Percentiles rank a stretch among this genome's conserved stretches.
Evolutionary conservation across 2,797 vertebrate species (phyloP).

Genomic region (Pygocentrus nattereri): DNA sequence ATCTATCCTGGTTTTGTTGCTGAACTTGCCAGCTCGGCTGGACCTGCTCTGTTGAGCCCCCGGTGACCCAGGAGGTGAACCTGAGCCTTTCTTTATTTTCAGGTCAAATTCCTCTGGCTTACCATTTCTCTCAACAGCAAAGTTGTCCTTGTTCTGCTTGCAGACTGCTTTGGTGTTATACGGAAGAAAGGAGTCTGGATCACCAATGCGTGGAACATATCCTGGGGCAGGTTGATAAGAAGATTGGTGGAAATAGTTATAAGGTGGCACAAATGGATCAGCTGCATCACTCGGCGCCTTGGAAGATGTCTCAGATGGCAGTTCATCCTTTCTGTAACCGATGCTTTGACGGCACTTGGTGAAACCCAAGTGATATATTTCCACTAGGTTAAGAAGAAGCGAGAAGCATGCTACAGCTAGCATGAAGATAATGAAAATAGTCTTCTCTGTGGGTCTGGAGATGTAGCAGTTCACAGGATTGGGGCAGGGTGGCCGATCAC

Average conservation of each 20-base stretch:
- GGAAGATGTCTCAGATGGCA: not conserved
- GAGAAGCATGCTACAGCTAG: slow-evolving; percentile 85
- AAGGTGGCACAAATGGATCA: slow-evolving; percentile 69
- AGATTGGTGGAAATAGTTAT: slow-evolving; percentile 71
- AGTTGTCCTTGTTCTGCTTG: slow-evolving; percentile 84
- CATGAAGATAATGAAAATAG: slow-evolving; percentile 91
- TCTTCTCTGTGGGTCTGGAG: slow-evolving; percentile 89
- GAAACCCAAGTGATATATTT: slow-evolving; percentile 86
- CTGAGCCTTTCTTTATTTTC: slow-evolving; percentile 73
- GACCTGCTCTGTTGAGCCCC: slow-evolving; percentile 65
- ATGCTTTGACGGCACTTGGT: slow-evolving; percentile 81
- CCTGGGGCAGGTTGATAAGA: slow-evolving; percentile 70
- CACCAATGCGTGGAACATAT: slow-evolving; percentile 72
- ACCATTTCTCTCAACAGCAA: slow-evolving; percentile 79
- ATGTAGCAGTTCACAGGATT: slow-evolving; percentile 90
- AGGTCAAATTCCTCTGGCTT: slow-evolving; percentile 76
- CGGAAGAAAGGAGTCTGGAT: slow-evolving; percentile 72
- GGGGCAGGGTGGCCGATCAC: slow-evolving; percentile 83
- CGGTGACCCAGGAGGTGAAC: slow-evolving; percentile 72
- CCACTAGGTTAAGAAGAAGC: slow-evolving; percentile 85
- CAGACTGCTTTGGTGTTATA: slow-evolving; percentile 74
- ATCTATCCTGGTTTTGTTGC: slow-evolving; percentile 82
- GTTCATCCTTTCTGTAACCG: slow-evolving; percentile 54
- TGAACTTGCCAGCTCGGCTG: slow-evolving; percentile 72
- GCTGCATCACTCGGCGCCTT: slow-evolving; percentile 62